Percentiles rank a stretch among this genome's conserved stretches.
Evolutionary conservation across 1,140 invertebrate species (phyloP).

Genomic region (Stenopsyche tienmushanensis): DNA sequence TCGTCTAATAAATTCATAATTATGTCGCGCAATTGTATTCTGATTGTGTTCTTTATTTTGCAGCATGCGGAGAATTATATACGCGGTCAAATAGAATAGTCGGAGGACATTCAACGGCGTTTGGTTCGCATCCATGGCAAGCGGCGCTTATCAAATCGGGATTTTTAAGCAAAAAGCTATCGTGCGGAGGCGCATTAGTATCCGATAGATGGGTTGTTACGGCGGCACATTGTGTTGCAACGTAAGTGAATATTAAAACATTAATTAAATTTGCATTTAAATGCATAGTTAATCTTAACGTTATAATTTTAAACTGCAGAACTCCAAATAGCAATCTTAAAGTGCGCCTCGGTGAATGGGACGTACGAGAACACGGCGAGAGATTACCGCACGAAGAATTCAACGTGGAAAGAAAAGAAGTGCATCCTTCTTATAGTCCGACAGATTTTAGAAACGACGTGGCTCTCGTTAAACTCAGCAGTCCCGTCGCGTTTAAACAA

Average conservation of each 20-base stretch:
- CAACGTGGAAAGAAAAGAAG: slow-evolving; percentile 83
- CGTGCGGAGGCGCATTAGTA: slow-evolving; percentile 87
- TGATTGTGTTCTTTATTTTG: slow-evolving; percentile 44
- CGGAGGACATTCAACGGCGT: slow-evolving; percentile 85
- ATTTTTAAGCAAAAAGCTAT: slow-evolving; percentile 85
- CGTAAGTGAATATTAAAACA: slow-evolving; percentile 62
- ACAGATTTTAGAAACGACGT: slow-evolving; percentile 89
- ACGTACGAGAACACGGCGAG: slow-evolving; percentile 81
- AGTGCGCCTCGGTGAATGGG: slow-evolving; percentile 88
- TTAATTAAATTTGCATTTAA: background rate
- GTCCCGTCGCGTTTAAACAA: slow-evolving; percentile 79
- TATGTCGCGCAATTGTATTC: too few species aligned
- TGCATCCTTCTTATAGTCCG: slow-evolving; percentile 85
- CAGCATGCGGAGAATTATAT: slow-evolving; percentile 86
- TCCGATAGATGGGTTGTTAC: slow-evolving; percentile 89
- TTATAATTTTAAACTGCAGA: slow-evolving; percentile 39
- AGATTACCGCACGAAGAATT: slow-evolving; percentile 84
- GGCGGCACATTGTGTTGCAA: slow-evolving; percentile 85
- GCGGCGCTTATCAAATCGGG: slow-evolving; percentile 90
- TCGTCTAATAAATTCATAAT: too few species aligned
- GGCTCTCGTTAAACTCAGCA: slow-evolving; percentile 77
- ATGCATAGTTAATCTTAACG: background rate
- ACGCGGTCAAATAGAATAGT: slow-evolving; percentile 87
- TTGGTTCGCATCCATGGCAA: slow-evolving; percentile 94
- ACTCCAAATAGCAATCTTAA: slow-evolving; percentile 83